Evolutionary conservation across 2,797 vertebrate species (phyloP).

Genomic region (Salmo trutta): DNA sequence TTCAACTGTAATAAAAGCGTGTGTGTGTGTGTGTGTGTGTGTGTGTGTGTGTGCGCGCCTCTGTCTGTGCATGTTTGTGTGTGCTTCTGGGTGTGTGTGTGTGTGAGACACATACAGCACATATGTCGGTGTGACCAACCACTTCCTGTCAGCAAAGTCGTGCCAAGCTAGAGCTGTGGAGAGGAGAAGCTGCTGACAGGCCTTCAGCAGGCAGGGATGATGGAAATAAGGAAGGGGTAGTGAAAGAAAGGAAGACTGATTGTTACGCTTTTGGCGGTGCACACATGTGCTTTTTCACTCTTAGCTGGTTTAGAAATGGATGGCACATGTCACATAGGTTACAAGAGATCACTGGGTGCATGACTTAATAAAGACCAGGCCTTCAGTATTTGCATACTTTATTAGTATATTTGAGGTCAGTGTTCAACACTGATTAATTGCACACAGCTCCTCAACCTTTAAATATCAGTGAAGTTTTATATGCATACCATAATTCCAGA

Average conservation of each 20-base stretch:
- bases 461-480: neutral
- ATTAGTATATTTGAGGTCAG: neutral
- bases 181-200: conserved; percentile 63
- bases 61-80: neutral
- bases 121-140: conserved; percentile 42
- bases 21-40: neutral
- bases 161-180: conserved; percentile 41
- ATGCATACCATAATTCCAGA: neutral
- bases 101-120: conserved; percentile 21
- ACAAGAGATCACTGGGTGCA: conserved; percentile 42
- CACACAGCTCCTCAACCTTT: neutral
- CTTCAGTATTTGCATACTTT: neutral
- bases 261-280: conserved; percentile 45
- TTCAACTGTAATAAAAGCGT: conserved; percentile 25
- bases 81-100: conserved; percentile 10
- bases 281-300: conserved; percentile 65
- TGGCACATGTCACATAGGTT: conserved; percentile 37
- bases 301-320: conserved; percentile 42
- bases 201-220: conserved; percentile 37
- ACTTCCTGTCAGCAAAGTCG: conserved; percentile 63
- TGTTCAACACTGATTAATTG: neutral
- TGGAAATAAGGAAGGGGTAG: conserved; percentile 72
- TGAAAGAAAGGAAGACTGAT: conserved; percentile 63
- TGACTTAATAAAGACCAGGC: neutral
- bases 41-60: neutral